Conservation (phyloP, 92 coral and sea anemone genomes). For the Diadumene lineata region DNA sequence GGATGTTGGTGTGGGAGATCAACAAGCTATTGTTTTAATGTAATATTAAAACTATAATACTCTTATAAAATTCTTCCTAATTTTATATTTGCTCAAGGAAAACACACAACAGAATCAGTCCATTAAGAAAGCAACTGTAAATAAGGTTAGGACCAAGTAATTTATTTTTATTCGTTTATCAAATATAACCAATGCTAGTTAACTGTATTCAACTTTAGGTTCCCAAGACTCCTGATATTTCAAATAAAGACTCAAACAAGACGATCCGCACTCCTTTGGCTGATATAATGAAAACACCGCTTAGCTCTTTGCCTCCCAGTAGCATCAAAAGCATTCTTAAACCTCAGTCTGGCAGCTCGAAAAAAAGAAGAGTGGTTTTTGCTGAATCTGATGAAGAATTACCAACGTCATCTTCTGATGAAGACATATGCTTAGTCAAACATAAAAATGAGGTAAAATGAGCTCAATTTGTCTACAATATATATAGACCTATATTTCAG, state of each 20-base stretch:
- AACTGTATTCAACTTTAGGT: constrained; percentile 11
- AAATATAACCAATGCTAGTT: background rate
- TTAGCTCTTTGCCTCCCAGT: background rate
- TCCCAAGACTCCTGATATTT: constrained; percentile 33
- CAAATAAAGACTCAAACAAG: background rate
- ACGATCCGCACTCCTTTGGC: constrained; percentile 29
- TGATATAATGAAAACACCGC: constrained; percentile 24
- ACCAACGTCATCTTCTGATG: constrained; percentile 71
- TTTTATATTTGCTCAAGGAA: no score
- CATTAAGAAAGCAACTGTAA: no score
- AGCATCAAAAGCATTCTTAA: constrained; percentile 69
- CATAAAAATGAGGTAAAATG: constrained; percentile 2
- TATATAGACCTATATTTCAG: no score
- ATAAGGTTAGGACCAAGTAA: no score
- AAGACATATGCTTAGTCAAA: constrained; percentile 36
- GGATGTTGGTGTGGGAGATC: no score
- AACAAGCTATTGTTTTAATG: no score
- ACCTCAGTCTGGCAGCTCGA: constrained; percentile 55
- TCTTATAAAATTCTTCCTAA: no score
- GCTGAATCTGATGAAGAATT: constrained; percentile 67
- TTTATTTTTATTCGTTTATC: background rate
- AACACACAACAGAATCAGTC: no score
- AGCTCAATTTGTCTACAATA: no score
- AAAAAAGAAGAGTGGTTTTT: constrained; percentile 91
- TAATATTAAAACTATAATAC: no score